Evolutionary conservation across 2,797 vertebrate genomes (phyloP).

Genomic region (Anabas testudineus): DNA sequence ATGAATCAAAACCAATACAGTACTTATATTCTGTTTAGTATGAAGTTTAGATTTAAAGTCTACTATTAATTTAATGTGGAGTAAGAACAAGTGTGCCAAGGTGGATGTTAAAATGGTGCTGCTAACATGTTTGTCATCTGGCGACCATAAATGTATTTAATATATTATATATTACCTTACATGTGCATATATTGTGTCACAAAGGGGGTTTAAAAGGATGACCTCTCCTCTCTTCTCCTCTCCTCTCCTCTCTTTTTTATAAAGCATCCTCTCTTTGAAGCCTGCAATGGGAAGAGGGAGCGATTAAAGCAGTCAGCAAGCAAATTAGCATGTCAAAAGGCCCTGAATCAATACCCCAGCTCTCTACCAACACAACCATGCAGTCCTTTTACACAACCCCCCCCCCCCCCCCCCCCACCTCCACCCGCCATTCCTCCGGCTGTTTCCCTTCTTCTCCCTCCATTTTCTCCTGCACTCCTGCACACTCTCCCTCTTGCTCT

Average conservation of each 20-base stretch:
- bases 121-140: conserved; percentile 38
- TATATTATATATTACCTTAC: too few relatives aligned
- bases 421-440: conserved; percentile 56
- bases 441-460: conserved; percentile 69
- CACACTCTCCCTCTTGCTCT: conserved; percentile 65
- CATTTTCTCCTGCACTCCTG: conserved; percentile 63
- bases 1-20: background rate
- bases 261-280: conserved; percentile 90
- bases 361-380: conserved; percentile 75
- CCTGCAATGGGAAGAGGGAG: conserved; percentile 79
- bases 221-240: conserved; percentile 32
- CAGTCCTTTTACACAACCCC: conserved; percentile 55
- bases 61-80: too few relatives aligned
- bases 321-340: conserved; percentile 91
- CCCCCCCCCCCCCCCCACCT: conserved; percentile 40
- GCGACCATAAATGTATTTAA: conserved; percentile 39
- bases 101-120: conserved; percentile 20
- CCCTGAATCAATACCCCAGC: conserved; percentile 86
- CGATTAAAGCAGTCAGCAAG: conserved; percentile 86
- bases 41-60: too few relatives aligned
- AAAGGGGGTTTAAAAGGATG: conserved; percentile 23
- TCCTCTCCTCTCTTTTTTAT: conserved; percentile 76
- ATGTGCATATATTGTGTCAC: conserved; percentile 22
- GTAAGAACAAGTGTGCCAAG: background rate
- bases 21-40: too few relatives aligned